Evolutionary conservation across 2,888 invertebrate genomes (phyloP), one percentile per base, ranked within the genome.

Genomic region (Pandemis corylana): DNA sequence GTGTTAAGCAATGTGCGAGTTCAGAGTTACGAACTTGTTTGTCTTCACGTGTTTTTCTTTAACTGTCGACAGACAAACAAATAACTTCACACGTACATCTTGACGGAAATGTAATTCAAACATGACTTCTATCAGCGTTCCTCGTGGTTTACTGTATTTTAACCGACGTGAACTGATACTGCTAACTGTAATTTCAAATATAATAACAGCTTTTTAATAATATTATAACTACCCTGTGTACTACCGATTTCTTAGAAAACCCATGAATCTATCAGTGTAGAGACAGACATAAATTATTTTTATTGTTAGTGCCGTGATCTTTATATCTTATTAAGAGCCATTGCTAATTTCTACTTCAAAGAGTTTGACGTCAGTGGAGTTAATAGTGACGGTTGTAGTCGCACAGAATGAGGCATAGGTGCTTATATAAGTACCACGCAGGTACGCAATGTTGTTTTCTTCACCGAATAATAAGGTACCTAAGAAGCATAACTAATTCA

Each of bases 281-380:
- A 62, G 70, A 75, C 75, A 71, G 56, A 36, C 62, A 49, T 75
- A 75, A 67, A 75, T 75, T 75, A 67, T 67, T 70, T 70, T 71
- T 75, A 71, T 67, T 75, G 53, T 63, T 67, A 46, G 36, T 66
- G 70, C 20, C 49, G 80, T 78, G 77, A 79, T 78, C 79, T 72
- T 79, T 77, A 79, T 76, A 79, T 83, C 81, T 81, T 80, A 82
- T 81, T 83, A 78, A 79, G 77, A 76, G 71, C 78, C 75, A 72
- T 79, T 76, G 77, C 84, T 79, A 82, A 86, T 84, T 82, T 66
- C 77, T 70, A 53, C 73, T 72, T 80, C 78, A 82, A 82, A 83
- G 81, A 79, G 78, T 77, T 81, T 83, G 83, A 85, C 84, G 85
- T 68, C 75, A 75, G 63, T 71, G 53, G 66, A 69, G 10, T 66